Evolutionary conservation across 2,888 invertebrate genomes (phyloP).

Genomic region (Exephanes ischioxanthus): DNA sequence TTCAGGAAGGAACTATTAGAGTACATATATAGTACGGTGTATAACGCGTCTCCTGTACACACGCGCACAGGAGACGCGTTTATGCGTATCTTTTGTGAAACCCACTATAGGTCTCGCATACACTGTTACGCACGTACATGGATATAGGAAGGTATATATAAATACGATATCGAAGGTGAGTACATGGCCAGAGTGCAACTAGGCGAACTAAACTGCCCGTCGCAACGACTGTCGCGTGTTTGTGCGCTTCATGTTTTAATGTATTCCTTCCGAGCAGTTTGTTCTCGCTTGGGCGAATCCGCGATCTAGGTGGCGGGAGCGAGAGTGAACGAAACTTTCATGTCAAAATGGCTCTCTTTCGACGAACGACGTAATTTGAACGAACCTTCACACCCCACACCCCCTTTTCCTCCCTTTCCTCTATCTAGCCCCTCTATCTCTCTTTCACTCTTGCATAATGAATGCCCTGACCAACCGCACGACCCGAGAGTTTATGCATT

Average conservation of each 20-base stretch:
- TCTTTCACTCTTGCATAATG: conserved; percentile 68
- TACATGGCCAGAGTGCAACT: conserved; percentile 76
- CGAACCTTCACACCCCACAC: conserved; percentile 28
- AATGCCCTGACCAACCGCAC: conserved; percentile 63
- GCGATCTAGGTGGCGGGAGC: conserved; percentile 17
- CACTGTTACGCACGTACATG: conserved; percentile 47
- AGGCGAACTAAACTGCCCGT: conserved; percentile 75
- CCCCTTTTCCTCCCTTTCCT: conserved; percentile 7
- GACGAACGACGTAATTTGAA: conserved; percentile 63
- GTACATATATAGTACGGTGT: conserved; percentile 72
- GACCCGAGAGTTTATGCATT: conserved; percentile 63
- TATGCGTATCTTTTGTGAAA: conserved; percentile 51
- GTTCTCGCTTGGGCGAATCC: conserved; percentile 61
- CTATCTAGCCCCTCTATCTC: conserved; percentile 8
- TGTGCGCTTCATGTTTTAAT: conserved; percentile 77
- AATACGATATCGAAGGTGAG: conserved; percentile 64
- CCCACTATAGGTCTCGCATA: conserved; percentile 63
- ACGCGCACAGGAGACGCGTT: conserved; percentile 57
- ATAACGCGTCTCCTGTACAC: conserved; percentile 53
- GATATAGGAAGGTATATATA: conserved; percentile 5
- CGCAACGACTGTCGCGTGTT: conserved; percentile 76
- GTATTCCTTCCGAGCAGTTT: conserved; percentile 78
- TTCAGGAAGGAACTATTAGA: conserved; percentile 82
- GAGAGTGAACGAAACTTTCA: conserved; percentile 65
- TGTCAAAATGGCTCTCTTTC: conserved; percentile 70